Conservation (phyloP, 1,140 invertebrate species). For the Daktulosphaira vitifoliae region DNA sequence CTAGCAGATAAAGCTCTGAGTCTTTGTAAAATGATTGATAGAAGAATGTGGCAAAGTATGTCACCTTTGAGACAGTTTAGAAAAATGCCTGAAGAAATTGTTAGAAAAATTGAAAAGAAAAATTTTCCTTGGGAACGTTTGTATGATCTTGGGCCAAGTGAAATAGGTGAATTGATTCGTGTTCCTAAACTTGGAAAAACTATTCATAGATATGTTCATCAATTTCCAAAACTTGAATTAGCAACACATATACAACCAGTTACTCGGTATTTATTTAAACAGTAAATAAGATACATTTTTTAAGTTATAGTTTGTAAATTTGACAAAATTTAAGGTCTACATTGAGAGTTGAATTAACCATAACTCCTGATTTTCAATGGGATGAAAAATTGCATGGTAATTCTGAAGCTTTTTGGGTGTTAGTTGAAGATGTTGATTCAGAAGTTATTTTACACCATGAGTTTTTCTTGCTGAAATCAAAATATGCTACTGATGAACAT, state of each 20-base stretch:
- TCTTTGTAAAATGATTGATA: slow-evolving; percentile 98
- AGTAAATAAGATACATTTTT: no score
- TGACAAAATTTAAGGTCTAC: slow-evolving; percentile 64
- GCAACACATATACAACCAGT: slow-evolving; percentile 97
- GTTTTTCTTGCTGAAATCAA: slow-evolving; percentile 92
- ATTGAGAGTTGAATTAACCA: slow-evolving; percentile 87
- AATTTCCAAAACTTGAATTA: slow-evolving; percentile 91
- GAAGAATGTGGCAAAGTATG: slow-evolving; percentile 99
- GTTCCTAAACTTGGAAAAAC: slow-evolving; percentile 95
- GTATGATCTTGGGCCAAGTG: slow-evolving; percentile 92
- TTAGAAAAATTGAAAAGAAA: slow-evolving; percentile 98
- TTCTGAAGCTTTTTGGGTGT: slow-evolving; percentile 97
- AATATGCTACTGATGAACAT: slow-evolving; percentile 91
- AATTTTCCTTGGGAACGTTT: slow-evolving; percentile 84
- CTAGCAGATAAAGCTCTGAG: slow-evolving; percentile 91
- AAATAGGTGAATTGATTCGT: slow-evolving; percentile 93
- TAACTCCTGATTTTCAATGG: slow-evolving; percentile 99
- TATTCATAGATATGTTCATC: slow-evolving; percentile 95
- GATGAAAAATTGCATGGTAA: slow-evolving; percentile 93
- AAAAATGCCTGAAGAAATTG: slow-evolving; percentile 96
- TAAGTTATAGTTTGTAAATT: no score
- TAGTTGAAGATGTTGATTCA: slow-evolving; percentile 96
- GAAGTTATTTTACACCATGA: slow-evolving; percentile 95
- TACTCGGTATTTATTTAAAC: slow-evolving; percentile 48
- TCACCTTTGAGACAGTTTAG: slow-evolving; percentile 94